Percentiles rank a stretch among this genome's conserved stretches.
Conservation (phyloP, 2,113 vertebrate species). For the Planiliza haematocheilus region DNA sequence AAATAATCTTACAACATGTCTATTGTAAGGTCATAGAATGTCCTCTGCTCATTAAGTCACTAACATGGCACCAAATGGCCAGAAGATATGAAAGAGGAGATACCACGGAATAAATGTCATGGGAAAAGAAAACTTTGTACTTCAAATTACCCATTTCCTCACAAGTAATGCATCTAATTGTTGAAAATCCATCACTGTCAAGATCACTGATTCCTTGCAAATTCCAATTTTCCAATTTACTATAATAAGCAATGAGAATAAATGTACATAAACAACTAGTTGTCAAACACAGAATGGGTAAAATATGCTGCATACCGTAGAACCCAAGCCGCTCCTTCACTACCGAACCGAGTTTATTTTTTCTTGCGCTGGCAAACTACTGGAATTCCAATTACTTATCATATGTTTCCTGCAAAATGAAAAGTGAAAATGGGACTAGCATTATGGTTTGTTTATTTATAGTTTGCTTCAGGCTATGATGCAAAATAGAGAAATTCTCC, state of each 20-base stretch:
- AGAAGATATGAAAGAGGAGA: too few species aligned
- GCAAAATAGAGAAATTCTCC: slow-evolving; percentile 49
- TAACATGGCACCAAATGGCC: too few species aligned
- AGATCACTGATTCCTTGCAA: not conserved
- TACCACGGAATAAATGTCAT: too few species aligned
- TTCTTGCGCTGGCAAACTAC: slow-evolving; percentile 29
- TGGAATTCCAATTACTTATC: slow-evolving; percentile 41
- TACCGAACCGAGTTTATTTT: slow-evolving; percentile 35
- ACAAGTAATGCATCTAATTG: not conserved
- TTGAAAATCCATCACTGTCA: slow-evolving; percentile 9
- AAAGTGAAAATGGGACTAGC: slow-evolving; percentile 34
- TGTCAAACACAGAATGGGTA: slow-evolving; percentile 13
- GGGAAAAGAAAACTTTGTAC: too few species aligned
- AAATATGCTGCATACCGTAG: slow-evolving; percentile 7
- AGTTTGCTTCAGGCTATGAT: slow-evolving; percentile 22
- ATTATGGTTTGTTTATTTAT: slow-evolving; percentile 31
- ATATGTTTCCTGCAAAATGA: slow-evolving; percentile 42
- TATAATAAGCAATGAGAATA: not conserved
- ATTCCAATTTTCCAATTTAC: not conserved
- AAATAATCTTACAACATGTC: too few species aligned
- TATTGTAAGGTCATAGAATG: too few species aligned
- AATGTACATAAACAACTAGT: not conserved
- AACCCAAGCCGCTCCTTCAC: slow-evolving; percentile 14
- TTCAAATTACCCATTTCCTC: not conserved
- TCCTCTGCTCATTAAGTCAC: too few species aligned